Base-by-base conservation (phyloP, 2,888 invertebrate genomes). In the Sarcophaga variegata region DNA sequence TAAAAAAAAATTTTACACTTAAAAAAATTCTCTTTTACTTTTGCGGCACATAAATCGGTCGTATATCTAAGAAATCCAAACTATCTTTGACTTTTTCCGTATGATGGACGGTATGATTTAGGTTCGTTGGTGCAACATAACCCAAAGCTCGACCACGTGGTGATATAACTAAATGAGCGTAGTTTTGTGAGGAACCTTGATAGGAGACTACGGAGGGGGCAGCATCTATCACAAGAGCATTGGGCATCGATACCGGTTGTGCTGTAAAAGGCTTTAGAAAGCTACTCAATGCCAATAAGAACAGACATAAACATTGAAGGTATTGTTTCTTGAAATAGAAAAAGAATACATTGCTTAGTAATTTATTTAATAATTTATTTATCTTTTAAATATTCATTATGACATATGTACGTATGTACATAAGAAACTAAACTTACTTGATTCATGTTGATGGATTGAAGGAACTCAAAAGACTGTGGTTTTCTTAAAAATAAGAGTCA, bases 131-230 rank as follows among this genome's bases (percentile, higher is more conserved):
- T 66, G 91, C 91, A 49, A 92, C 91, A 88, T 92, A 92, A 64
- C 92, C 92, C 81, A 92, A 27, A 0, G 92, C 88, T 20, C 92
- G 90, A 11, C 92, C 92, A 90, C 92, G 92, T n/a, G 92, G 92
- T 25, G 92, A 91, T 8, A 92, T 91, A 2, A 92, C 92, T 45
- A 92, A 90, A 47, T 91, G 90, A n/a, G 92, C 91, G 79, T 91
- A 91, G 10, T 91, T 89, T 71, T 92, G 91, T 3, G 91, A 90
- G 4, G 92, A 92, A n/a, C 92, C 92, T 87, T 92, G 92, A 83
- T 92, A 92, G 54, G 92, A 89, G 82, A 92, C 92, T 25, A 92
- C 91, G 20, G 92, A 92, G 0, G 92, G 92, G 0, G 92, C 92
- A 11, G 91, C 88, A 49, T 92, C 92, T 49, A 92, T 91, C 59